Percentiles rank a stretch among this genome's conserved stretches.
Evolutionary conservation across 2,113 vertebrate genomes (phyloP).

Genomic region (Hippocampus guttulatus): DNA sequence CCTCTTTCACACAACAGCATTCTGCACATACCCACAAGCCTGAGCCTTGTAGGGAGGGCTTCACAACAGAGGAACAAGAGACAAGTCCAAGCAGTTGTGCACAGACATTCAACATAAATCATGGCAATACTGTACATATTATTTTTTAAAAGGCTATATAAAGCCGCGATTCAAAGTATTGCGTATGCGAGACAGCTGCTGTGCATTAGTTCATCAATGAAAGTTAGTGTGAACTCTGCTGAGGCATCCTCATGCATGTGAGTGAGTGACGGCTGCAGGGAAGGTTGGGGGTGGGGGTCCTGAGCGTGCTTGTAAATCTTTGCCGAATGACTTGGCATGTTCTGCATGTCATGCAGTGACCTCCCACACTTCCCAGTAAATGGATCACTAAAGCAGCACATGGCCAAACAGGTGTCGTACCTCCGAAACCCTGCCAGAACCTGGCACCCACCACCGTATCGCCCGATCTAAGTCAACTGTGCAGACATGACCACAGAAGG

Average conservation of each 20-base stretch:
- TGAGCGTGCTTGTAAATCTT: constrained; percentile 61
- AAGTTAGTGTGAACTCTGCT: constrained; percentile 9
- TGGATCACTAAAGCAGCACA: constrained; percentile 76
- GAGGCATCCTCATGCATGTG: constrained; percentile 28
- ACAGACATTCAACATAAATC: constrained; percentile 22
- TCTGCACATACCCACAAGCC: constrained; percentile 51
- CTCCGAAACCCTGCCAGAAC: constrained; percentile 73
- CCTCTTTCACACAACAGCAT: constrained; percentile 58
- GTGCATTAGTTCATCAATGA: constrained; percentile 10
- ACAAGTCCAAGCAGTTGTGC: constrained; percentile 32
- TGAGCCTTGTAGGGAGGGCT: constrained; percentile 56
- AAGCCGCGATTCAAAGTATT: constrained; percentile 1
- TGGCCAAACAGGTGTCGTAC: constrained; percentile 77
- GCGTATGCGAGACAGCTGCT: neutral
- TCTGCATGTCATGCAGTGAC: constrained; percentile 52
- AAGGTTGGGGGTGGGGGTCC: constrained; percentile 13
- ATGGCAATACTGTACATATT: constrained; percentile 4
- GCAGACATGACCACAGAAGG: constrained; percentile 78
- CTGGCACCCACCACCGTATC: constrained; percentile 20
- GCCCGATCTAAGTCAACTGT: constrained; percentile 69
- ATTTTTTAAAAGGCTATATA: constrained; percentile 10
- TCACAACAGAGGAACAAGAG: constrained; percentile 46
- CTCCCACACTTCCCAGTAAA: constrained; percentile 72
- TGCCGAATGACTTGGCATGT: constrained; percentile 79
- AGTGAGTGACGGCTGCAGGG: constrained; percentile 46